phyloP scores from a whole-genome alignment of 2,113 vertebrate species.

The Neopipo cinnamomea region DNA sequence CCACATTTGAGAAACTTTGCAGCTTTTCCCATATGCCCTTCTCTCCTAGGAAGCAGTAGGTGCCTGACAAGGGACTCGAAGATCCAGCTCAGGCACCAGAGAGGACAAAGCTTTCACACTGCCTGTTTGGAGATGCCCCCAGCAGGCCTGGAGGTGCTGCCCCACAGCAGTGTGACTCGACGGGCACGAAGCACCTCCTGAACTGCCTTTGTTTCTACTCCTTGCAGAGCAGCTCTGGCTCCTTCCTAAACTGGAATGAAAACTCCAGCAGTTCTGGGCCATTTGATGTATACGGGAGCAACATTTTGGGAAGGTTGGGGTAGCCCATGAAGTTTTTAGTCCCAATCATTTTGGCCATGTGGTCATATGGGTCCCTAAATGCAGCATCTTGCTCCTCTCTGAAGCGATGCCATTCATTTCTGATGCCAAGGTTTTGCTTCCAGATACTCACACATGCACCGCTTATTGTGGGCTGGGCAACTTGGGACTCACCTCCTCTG shows the following conservation, averaged over 20 bases:
- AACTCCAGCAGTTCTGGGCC: background rate
- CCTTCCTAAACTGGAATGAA: background rate
- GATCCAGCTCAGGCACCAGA: background rate
- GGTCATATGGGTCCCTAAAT: background rate
- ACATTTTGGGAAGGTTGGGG: background rate
- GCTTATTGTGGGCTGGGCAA: background rate
- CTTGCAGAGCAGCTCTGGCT: background rate
- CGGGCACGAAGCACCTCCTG: background rate
- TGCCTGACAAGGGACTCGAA: background rate
- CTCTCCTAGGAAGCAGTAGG: background rate
- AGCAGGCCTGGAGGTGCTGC: background rate
- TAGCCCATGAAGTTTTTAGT: background rate
- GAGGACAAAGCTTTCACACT: rapidly evolving
- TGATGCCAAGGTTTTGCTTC: background rate
- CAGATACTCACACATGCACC: too few relatives aligned
- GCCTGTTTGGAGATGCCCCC: background rate
- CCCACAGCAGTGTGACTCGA: too few relatives aligned
- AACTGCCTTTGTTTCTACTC: background rate
- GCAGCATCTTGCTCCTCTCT: background rate
- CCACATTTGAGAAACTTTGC: background rate
- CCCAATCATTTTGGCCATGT: rapidly evolving
- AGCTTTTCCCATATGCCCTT: background rate
- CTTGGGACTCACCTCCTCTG: background rate
- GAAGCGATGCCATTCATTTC: background rate
- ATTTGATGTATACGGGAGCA: background rate